These are phyloP conservation scores for Phaenicophaeus curvirostris DNA, from an alignment of 2,797 vertebrate species.

Conservation along the genomic window DNA sequence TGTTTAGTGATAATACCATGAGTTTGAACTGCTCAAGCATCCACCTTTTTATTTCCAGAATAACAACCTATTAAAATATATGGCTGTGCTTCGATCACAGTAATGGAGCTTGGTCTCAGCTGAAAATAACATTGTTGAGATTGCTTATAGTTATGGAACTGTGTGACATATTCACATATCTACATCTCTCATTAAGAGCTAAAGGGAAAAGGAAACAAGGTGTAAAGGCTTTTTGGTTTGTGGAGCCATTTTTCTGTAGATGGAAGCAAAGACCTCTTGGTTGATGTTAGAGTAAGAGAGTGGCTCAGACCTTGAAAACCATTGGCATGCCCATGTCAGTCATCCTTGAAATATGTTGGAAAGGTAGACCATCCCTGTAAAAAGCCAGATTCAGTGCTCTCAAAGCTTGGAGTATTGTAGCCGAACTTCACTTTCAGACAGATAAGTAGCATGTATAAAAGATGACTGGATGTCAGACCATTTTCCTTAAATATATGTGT, in stretches of 20 bases:
- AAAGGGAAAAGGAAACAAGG: background rate
- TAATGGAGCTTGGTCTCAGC: background rate
- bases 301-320: background rate
- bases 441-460: background rate
- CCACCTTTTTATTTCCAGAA: background rate
- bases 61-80: background rate
- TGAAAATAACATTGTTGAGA: background rate
- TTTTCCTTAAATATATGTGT: background rate
- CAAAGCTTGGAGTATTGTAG: background rate
- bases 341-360: background rate
- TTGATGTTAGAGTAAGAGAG: background rate
- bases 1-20: background rate
- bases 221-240: background rate
- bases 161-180: background rate
- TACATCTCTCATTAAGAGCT: background rate
- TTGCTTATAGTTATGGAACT: background rate
- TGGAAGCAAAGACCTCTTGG: background rate
- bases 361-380: background rate
- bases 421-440: background rate
- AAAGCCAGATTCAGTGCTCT: background rate
- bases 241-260: background rate
- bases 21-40: background rate
- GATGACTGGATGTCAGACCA: background rate
- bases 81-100: background rate
- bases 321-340: rapidly evolving